These are phyloP conservation scores for Gymnorhina tibicen DNA, from an alignment of 2,113 vertebrate genomes.

Conservation along the genomic window DNA sequence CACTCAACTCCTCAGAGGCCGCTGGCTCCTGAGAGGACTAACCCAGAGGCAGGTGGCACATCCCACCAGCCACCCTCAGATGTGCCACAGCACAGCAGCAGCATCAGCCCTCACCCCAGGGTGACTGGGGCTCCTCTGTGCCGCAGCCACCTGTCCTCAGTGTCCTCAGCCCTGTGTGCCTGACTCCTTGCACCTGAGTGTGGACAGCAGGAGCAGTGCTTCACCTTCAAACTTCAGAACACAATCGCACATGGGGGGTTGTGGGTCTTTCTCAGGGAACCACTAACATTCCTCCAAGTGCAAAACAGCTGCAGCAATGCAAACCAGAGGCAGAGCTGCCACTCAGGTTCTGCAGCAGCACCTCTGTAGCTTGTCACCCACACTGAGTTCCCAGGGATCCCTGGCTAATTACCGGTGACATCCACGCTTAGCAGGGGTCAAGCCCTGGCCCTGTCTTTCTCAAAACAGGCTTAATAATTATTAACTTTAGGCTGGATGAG, in stretches of 20 bases:
- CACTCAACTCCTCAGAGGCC: neutral
- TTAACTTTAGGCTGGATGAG: slow-evolving; percentile 41
- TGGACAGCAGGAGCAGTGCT: neutral
- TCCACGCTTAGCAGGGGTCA: neutral
- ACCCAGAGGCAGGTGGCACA: rapidly evolving
- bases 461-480: slow-evolving; percentile 56
- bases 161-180: neutral
- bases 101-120: neutral
- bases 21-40: neutral
- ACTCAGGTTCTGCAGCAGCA: slow-evolving; percentile 3
- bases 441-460: slow-evolving; percentile 23
- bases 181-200: rapidly evolving
- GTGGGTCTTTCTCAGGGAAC: neutral
- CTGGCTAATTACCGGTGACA: slow-evolving; percentile 32
- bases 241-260: rapidly evolving
- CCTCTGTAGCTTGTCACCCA: neutral
- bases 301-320: neutral
- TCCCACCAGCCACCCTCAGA: rapidly evolving
- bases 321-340: neutral
- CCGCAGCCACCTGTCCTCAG: rapidly evolving
- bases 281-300: neutral
- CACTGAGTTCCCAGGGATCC: neutral
- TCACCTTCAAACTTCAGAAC: neutral
- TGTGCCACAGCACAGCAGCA: neutral
- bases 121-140: neutral